Evolutionary conservation across 2,888 invertebrate genomes (phyloP).

Genomic region (Meandrusa payeni): DNA sequence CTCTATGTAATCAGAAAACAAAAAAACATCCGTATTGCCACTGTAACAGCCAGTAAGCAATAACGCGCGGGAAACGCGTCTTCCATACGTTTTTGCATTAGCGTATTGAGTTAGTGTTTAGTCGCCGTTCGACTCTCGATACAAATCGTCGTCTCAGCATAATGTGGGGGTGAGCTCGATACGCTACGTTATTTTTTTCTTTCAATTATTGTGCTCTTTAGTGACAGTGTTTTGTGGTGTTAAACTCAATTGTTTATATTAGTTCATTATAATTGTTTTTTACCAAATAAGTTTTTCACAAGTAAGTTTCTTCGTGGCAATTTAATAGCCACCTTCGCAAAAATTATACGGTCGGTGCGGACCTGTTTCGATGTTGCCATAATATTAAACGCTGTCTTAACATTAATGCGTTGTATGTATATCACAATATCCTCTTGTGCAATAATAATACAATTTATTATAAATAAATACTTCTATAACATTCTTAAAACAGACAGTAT

Average conservation of each 20-base stretch:
- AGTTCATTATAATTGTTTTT: not conserved
- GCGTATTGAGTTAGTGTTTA: slow-evolving; percentile 12
- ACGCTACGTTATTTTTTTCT: slow-evolving; percentile 2
- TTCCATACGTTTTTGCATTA: slow-evolving; percentile 8
- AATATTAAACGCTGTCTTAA: no score
- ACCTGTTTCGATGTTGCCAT: not conserved
- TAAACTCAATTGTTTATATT: not conserved
- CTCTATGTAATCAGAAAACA: not conserved
- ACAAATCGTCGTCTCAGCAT: slow-evolving; percentile 30
- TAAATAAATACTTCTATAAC: no score
- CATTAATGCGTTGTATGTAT: not conserved
- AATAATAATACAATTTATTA: no score
- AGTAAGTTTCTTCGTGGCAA: not conserved
- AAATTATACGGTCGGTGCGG: not conserved
- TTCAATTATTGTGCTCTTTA: not conserved
- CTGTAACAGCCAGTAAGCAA: not conserved
- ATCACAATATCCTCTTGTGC: no score
- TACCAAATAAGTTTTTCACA: not conserved
- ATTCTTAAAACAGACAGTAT: no score
- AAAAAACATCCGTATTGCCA: not conserved
- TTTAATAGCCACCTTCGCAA: slow-evolving; percentile 6
- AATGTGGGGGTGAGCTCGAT: slow-evolving; percentile 36
- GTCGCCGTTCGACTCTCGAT: slow-evolving; percentile 26
- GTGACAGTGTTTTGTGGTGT: slow-evolving; percentile 10
- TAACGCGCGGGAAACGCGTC: not conserved